phyloP scores from a whole-genome alignment of 2,797 vertebrate species.

The Carduelis carduelis region DNA sequence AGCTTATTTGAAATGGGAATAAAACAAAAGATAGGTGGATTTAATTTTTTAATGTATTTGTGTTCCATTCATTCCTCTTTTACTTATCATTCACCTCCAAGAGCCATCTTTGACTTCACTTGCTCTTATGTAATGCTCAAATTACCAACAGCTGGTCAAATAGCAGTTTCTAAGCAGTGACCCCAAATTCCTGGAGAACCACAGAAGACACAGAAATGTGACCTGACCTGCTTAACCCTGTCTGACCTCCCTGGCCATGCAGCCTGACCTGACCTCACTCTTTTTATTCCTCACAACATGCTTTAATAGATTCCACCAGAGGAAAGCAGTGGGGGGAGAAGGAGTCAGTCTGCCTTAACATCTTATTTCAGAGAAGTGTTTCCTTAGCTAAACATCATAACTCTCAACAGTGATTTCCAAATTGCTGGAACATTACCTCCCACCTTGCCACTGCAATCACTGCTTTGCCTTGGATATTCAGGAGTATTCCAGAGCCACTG shows the following conservation, averaged over 20 bases:
- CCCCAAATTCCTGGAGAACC: conserved; percentile 50
- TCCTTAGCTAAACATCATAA: conserved; percentile 35
- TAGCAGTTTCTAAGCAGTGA: conserved; percentile 57
- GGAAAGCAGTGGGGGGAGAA: conserved; percentile 23
- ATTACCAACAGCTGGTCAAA: conserved; percentile 80
- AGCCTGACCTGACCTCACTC: conserved; percentile 29
- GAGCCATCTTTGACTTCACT: conserved; percentile 69
- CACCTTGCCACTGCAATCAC: not conserved
- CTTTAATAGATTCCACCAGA: conserved; percentile 29
- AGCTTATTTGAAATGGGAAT: not conserved
- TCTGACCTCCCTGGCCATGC: conserved; percentile 48
- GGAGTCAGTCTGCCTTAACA: not conserved
- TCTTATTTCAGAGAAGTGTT: conserved; percentile 53
- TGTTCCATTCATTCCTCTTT: not conserved
- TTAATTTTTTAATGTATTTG: not conserved
- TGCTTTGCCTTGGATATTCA: not conserved
- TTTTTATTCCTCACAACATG: conserved; percentile 42
- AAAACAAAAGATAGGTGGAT: not conserved
- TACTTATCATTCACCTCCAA: conserved; percentile 39
- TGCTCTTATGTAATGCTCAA: conserved; percentile 68
- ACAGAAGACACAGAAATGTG: conserved; percentile 58
- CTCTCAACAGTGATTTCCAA: conserved; percentile 29
- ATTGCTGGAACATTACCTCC: conserved; percentile 51
- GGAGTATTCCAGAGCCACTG: not conserved
- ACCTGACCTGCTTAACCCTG: conserved; percentile 67